These are phyloP conservation scores for Micrasema minimum DNA, from an alignment of 1,140 invertebrate genomes.

Conservation along the genomic window DNA sequence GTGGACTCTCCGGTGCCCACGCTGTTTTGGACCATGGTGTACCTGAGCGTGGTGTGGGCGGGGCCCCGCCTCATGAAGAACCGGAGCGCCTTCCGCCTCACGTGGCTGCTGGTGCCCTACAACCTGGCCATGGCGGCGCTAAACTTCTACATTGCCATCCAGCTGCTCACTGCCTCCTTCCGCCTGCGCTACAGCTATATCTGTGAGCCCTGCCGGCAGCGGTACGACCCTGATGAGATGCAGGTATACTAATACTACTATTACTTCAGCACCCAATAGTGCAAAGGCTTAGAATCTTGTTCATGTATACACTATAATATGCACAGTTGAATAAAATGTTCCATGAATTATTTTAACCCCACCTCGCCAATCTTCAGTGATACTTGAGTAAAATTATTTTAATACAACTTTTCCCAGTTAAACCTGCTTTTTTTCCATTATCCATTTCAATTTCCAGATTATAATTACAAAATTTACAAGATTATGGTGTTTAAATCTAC, in stretches of 20 bases:
- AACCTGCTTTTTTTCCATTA: too few species aligned
- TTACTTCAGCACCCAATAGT: too few species aligned
- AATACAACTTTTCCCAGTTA: too few species aligned
- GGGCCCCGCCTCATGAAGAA: slow-evolving; percentile 88
- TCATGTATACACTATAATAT: too few species aligned
- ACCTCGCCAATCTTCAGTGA: too few species aligned
- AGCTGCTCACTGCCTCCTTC: slow-evolving; percentile 80
- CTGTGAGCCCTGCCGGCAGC: slow-evolving; percentile 88
- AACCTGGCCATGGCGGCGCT: slow-evolving; percentile 86
- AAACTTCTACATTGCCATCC: slow-evolving; percentile 86
- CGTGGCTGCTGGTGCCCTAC: slow-evolving; percentile 83
- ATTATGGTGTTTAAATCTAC: too few species aligned
- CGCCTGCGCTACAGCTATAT: slow-evolving; percentile 87
- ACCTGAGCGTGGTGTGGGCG: slow-evolving; percentile 82
- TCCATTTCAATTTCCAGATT: too few species aligned
- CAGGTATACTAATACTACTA: slow-evolving; percentile 68
- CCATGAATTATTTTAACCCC: too few species aligned
- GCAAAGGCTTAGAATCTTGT: too few species aligned
- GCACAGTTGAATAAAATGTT: too few species aligned
- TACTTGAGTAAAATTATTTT: too few species aligned
- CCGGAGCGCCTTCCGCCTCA: slow-evolving; percentile 81
- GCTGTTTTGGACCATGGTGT: slow-evolving; percentile 77
- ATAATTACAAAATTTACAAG: too few species aligned
- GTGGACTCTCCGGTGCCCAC: slow-evolving; percentile 87
- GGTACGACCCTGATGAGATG: slow-evolving; percentile 84